Conservation (phyloP, 2,113 vertebrate genomes). For the Datnioides undecimradiatus region DNA sequence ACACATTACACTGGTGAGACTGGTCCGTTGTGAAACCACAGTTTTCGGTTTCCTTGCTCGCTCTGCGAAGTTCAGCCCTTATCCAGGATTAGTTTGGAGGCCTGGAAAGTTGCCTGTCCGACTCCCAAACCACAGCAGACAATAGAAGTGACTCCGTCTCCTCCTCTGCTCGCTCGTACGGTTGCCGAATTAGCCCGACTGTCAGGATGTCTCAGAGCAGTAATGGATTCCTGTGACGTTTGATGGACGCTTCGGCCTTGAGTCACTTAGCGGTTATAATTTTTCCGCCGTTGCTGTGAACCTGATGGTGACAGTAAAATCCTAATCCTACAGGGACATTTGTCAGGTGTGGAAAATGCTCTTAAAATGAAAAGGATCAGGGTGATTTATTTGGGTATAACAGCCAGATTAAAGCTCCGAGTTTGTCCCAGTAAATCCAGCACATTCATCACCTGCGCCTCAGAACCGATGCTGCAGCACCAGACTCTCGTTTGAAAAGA, state of each 20-base stretch:
- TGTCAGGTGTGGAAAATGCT: conserved; percentile 24
- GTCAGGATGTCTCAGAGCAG: not conserved
- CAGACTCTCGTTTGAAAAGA: conserved; percentile 10
- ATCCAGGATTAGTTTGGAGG: not conserved
- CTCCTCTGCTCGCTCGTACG: not conserved
- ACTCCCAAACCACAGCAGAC: not conserved
- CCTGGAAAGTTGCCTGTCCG: not conserved
- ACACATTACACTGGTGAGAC: not conserved
- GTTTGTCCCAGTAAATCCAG: conserved; percentile 28
- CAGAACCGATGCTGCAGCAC: conserved; percentile 26
- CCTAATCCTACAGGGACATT: conserved; percentile 39
- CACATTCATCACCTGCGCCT: not conserved
- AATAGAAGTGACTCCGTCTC: not conserved
- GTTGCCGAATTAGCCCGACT: conserved; percentile 4
- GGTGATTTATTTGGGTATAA: conserved; percentile 23
- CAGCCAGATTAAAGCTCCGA: not conserved
- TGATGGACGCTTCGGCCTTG: conserved; percentile 31
- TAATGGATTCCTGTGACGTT: conserved; percentile 27
- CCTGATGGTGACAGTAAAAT: conserved; percentile 26
- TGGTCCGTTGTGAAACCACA: not conserved
- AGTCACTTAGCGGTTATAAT: conserved; percentile 31
- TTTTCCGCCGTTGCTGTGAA: conserved; percentile 7
- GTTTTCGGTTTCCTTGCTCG: not conserved
- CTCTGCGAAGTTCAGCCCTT: not conserved
- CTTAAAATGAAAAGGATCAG: conserved; percentile 23